Percentiles rank a stretch among this genome's conserved stretches.
Conservation (phyloP, 2,113 vertebrate species). For the Xenopus borealis region DNA sequence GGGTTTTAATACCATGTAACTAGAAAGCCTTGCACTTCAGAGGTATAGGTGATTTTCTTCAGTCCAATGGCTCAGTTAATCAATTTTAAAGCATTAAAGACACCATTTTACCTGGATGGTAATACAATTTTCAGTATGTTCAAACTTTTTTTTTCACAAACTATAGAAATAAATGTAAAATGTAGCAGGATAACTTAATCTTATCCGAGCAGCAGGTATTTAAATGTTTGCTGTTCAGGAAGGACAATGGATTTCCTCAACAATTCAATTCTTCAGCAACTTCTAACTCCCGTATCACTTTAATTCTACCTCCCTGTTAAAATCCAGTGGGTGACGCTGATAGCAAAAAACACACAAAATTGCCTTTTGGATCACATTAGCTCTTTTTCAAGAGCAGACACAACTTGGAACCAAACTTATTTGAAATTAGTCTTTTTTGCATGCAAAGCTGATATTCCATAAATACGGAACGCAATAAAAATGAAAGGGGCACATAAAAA, state of each 20-base stretch:
- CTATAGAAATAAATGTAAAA: conserved; percentile 21
- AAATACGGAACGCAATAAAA: too few relatives aligned
- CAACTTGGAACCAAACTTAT: conserved; percentile 50
- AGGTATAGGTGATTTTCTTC: conserved; percentile 41
- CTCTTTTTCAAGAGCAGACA: conserved; percentile 27
- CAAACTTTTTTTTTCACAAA: conserved; percentile 17
- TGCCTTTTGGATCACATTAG: conserved; percentile 46
- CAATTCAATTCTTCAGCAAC: conserved; percentile 37
- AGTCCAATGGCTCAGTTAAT: conserved; percentile 29
- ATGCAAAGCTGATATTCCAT: too few relatives aligned
- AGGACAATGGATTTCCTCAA: conserved; percentile 36
- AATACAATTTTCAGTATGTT: conserved; percentile 38
- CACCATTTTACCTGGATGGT: conserved; percentile 33
- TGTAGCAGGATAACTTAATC: conserved; percentile 26
- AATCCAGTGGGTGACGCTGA: conserved; percentile 23
- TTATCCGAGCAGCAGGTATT: conserved; percentile 20
- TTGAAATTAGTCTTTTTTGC: conserved; percentile 15
- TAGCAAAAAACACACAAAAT: conserved; percentile 51
- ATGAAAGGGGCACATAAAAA: too few relatives aligned
- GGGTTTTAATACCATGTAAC: conserved; percentile 31
- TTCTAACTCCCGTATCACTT: conserved; percentile 33
- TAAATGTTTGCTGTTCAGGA: conserved; percentile 27
- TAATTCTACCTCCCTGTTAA: conserved; percentile 25
- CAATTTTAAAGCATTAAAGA: conserved; percentile 40
- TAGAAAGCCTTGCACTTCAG: conserved; percentile 34